Conservation (phyloP, 2,113 vertebrate genomes). For the Recurvirostra avosetta region DNA sequence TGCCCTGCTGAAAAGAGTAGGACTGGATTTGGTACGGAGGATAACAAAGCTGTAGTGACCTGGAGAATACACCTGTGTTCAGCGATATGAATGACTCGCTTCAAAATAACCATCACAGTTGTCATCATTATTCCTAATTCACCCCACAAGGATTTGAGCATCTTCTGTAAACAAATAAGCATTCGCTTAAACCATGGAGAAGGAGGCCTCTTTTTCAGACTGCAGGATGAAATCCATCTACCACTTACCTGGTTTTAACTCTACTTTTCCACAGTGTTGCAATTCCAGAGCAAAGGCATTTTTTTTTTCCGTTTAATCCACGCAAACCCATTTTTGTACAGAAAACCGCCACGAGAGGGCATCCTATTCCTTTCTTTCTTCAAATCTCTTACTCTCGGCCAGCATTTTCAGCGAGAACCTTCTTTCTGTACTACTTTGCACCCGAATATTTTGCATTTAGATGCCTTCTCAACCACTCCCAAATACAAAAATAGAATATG, state of each 20-base stretch:
- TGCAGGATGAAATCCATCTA: not conserved
- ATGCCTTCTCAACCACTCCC: not conserved
- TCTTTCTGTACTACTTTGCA: not conserved
- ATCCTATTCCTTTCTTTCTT: not conserved
- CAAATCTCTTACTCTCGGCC: no score
- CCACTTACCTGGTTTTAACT: not conserved
- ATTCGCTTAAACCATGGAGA: not conserved
- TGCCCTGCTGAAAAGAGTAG: not conserved
- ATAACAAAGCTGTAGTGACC: not conserved
- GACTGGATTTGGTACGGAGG: not conserved
- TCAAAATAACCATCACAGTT: not conserved
- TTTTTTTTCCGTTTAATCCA: accelerated
- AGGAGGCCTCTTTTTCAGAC: not conserved
- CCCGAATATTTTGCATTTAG: accelerated
- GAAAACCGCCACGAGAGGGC: not conserved
- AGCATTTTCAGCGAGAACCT: not conserved
- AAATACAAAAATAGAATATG: accelerated
- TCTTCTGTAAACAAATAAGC: not conserved
- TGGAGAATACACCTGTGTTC: not conserved
- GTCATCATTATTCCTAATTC: not conserved
- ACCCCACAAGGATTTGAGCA: not conserved
- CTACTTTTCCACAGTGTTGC: not conserved
- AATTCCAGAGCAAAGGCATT: not conserved
- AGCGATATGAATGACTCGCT: not conserved
- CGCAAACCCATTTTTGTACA: not conserved